Percentiles rank a stretch among this genome's conserved stretches.
Evolutionary conservation across 2,888 invertebrate genomes (phyloP).

Genomic region (Sylvicola fuscatus): DNA sequence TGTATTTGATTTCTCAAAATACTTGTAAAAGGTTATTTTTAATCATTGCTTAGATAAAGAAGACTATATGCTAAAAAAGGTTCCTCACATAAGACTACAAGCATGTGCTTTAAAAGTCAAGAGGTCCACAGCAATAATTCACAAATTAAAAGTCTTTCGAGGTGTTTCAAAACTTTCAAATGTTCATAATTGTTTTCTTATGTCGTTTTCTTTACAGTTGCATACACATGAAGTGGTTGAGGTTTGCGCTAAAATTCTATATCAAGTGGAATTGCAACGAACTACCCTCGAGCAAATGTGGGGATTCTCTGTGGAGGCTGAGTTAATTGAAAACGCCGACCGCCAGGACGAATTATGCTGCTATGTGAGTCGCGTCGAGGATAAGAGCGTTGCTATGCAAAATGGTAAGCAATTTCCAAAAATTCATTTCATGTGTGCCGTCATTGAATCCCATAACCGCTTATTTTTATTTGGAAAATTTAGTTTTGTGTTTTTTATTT

Average conservation of each 20-base stretch:
- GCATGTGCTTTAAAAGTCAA: too few relatives aligned
- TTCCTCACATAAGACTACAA: too few relatives aligned
- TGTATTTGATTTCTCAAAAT: too few relatives aligned
- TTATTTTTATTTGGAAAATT: not conserved
- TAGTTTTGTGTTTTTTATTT: not conserved
- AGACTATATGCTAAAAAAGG: too few relatives aligned
- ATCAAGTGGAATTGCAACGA: slow-evolving; percentile 85
- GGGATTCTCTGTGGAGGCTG: slow-evolving; percentile 95
- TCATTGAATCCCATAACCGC: not conserved
- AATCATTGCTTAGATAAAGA: too few relatives aligned
- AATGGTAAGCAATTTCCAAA: slow-evolving; percentile 46
- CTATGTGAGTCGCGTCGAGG: slow-evolving; percentile 90
- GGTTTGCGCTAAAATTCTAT: slow-evolving; percentile 90
- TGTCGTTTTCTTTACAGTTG: slow-evolving; percentile 52
- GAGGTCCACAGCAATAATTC: too few relatives aligned
- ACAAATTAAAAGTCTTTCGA: too few relatives aligned
- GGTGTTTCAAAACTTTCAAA: too few relatives aligned
- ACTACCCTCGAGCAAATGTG: slow-evolving; percentile 87
- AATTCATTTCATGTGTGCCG: not conserved
- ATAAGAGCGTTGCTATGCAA: slow-evolving; percentile 88
- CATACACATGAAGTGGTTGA: slow-evolving; percentile 89
- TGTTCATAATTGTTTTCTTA: too few relatives aligned
- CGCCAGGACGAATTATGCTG: slow-evolving; percentile 92
- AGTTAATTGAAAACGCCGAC: slow-evolving; percentile 89
- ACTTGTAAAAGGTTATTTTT: too few relatives aligned